Conservation (phyloP, 2,888 invertebrate genomes). For the Spodoptera picta region DNA sequence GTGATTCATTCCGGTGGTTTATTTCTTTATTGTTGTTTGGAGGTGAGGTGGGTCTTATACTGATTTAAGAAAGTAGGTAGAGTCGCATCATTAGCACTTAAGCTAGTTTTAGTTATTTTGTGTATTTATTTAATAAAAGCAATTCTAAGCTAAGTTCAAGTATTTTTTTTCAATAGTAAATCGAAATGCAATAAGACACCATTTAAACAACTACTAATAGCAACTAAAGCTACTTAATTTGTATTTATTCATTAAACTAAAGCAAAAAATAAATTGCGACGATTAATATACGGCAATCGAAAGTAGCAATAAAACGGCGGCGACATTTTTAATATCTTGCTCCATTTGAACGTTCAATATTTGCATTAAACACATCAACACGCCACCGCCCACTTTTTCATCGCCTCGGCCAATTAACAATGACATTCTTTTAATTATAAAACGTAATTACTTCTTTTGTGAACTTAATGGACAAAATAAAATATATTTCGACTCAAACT, state of each 20-base stretch:
- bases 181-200: no score
- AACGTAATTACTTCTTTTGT: slow-evolving; percentile 74
- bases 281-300: slow-evolving; percentile 34
- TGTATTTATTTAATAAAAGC: no score
- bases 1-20: slow-evolving; percentile 11
- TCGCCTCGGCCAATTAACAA: slow-evolving; percentile 73
- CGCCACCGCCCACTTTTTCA: slow-evolving; percentile 76
- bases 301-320: slow-evolving; percentile 47
- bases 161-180: no score
- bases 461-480: slow-evolving; percentile 50
- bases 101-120: no score
- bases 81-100: no score
- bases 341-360: slow-evolving; percentile 63
- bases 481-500: slow-evolving; percentile 41
- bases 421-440: slow-evolving; percentile 77
- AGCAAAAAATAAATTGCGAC: slow-evolving; percentile 10
- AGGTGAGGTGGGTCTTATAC: no score
- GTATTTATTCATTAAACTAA: not conserved
- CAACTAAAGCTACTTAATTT: no score
- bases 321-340: slow-evolving; percentile 49
- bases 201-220: no score
- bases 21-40: slow-evolving; percentile 7
- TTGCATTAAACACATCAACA: slow-evolving; percentile 77
- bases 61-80: no score
- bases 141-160: no score